phyloP scores from a whole-genome alignment of 2,888 invertebrate species.

The Anagyrus pseudococci region DNA sequence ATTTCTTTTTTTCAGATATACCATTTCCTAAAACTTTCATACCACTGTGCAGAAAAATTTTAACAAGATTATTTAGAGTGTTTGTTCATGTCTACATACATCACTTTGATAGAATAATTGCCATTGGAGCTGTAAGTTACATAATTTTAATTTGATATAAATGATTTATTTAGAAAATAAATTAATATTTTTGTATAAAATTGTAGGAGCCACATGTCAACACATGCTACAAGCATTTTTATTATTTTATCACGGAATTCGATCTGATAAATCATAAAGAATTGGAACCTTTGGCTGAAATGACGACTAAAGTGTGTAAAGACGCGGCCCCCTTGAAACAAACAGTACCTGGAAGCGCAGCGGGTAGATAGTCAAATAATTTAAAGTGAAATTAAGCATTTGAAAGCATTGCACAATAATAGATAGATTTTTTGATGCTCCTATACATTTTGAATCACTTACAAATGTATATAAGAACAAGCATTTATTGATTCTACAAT shows the following conservation, averaged over 20 bases:
- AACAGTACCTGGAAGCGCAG: conserved; percentile 30
- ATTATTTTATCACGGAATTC: conserved; percentile 89
- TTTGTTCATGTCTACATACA: conserved; percentile 95
- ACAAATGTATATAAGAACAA: conserved; percentile 30
- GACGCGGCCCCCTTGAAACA: conserved; percentile 54
- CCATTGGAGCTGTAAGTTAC: conserved; percentile 81
- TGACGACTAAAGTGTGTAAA: conserved; percentile 77
- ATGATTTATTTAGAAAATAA: no score
- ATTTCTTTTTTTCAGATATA: conserved; percentile 67
- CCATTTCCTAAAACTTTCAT: conserved; percentile 88
- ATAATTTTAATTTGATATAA: conserved; percentile 7
- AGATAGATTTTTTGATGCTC: conserved; percentile 15
- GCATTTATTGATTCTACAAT: conserved; percentile 14
- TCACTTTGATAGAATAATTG: conserved; percentile 88
- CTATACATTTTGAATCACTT: conserved; percentile 18
- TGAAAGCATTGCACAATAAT: conserved; percentile 10
- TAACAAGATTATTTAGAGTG: conserved; percentile 86
- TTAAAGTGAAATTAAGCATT: not conserved
- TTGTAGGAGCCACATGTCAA: conserved; percentile 89
- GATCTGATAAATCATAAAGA: conserved; percentile 83
- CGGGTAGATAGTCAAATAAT: conserved; percentile 32
- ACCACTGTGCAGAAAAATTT: conserved; percentile 81
- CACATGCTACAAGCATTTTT: conserved; percentile 94
- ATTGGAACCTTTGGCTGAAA: conserved; percentile 81
- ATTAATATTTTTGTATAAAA: conserved; percentile 1